phyloP scores from a whole-genome alignment of 2,797 vertebrate genomes.

The Myotis myotis region DNA sequence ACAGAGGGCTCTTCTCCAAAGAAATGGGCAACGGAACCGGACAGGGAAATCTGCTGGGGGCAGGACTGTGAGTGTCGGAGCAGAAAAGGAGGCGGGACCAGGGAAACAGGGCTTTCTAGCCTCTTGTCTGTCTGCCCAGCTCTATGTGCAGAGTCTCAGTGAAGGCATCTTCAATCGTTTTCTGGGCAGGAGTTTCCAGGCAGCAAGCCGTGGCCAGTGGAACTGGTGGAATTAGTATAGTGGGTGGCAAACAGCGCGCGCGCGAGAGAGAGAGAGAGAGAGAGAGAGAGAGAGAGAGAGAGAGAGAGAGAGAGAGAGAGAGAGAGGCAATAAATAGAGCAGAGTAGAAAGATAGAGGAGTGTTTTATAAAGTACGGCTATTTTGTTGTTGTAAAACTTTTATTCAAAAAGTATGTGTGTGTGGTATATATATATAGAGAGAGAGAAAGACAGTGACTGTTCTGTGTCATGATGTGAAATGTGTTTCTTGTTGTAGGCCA shows the following conservation, averaged over 20 bases:
- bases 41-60: not conserved
- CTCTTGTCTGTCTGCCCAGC: not conserved
- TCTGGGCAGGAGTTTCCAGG: not conserved
- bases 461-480: not conserved
- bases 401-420: not conserved
- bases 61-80: not conserved
- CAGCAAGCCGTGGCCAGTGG: not conserved
- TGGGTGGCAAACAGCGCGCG: not conserved
- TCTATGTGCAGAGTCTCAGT: not conserved
- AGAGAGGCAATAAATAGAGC: not conserved
- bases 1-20: not conserved
- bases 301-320: too few species aligned
- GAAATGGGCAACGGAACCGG: not conserved
- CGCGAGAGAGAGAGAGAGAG: too few species aligned
- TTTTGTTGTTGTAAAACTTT: not conserved
- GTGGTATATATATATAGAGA: not conserved
- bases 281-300: not conserved
- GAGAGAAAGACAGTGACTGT: not conserved
- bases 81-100: not conserved
- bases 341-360: not conserved
- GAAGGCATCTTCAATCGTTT: rapidly evolving
- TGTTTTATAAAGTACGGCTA: not conserved
- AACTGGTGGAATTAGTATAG: not conserved
- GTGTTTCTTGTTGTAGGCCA: not conserved
- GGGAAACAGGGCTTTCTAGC: not conserved